These are phyloP conservation scores for Eupristina koningsbergeri DNA, from an alignment of 1,140 invertebrate species.

Conservation along the genomic window DNA sequence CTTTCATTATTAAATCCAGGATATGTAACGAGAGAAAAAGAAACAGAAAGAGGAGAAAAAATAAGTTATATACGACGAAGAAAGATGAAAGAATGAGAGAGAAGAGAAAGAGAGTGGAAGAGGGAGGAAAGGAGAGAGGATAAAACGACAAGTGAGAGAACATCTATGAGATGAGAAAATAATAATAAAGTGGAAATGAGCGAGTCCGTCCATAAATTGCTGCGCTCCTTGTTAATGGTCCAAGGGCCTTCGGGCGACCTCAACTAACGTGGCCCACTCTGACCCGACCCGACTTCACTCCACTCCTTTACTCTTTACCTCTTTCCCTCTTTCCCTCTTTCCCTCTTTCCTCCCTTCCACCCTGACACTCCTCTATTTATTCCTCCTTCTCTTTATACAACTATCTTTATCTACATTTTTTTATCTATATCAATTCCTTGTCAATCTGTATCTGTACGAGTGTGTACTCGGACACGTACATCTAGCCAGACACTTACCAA, in stretches of 20 bases:
- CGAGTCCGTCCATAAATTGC: constrained; percentile 73
- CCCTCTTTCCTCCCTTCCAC: no score
- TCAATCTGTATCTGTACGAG: neutral
- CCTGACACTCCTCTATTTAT: no score
- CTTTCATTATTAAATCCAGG: constrained; percentile 62
- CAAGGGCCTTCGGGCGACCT: constrained; percentile 66
- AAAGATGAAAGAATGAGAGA: constrained; percentile 52
- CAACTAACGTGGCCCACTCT: constrained; percentile 68
- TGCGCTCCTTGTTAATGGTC: constrained; percentile 74
- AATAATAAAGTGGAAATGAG: constrained; percentile 75
- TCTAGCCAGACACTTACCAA: neutral
- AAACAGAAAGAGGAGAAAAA: constrained; percentile 49
- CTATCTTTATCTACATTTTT: neutral
- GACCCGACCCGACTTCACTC: constrained; percentile 45
- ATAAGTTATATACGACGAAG: constrained; percentile 46
- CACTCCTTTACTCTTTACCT: constrained; percentile 7
- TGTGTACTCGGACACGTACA: neutral
- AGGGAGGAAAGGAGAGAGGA: constrained; percentile 51
- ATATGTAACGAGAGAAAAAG: constrained; percentile 44
- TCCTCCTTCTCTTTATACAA: neutral
- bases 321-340: neutral
- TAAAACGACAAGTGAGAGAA: constrained; percentile 63
- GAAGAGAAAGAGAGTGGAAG: constrained; percentile 27
- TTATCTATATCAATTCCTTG: no score
- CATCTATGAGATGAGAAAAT: constrained; percentile 74